Conservation (phyloP, 2,888 invertebrate species). For the Drosophila putrida region DNA sequence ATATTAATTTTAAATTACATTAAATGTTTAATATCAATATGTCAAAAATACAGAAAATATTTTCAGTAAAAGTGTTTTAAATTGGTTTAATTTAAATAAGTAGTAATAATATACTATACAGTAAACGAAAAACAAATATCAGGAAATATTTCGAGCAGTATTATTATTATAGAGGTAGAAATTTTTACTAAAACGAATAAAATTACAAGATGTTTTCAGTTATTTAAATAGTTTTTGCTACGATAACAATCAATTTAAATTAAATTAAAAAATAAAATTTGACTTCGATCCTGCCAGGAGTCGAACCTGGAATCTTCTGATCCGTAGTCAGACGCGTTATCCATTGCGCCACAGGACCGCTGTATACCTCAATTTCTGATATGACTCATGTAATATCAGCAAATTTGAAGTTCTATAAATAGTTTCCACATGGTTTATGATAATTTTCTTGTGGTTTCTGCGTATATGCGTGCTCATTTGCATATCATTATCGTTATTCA, state of each 20-base stretch:
- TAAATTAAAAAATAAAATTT: not conserved
- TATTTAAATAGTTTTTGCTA: not conserved
- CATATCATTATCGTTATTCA: constrained; percentile 36
- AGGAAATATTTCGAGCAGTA: too few relatives aligned
- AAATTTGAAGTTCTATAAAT: constrained; percentile 23
- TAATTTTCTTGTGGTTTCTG: constrained; percentile 11
- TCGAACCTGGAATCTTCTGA: constrained; percentile 85
- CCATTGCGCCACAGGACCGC: constrained; percentile 84
- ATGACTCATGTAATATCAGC: not conserved
- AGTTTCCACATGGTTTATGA: constrained; percentile 13
- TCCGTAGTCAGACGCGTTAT: constrained; percentile 85
- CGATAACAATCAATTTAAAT: not conserved
- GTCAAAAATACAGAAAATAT: not conserved
- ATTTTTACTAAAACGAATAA: too few relatives aligned
- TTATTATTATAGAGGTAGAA: too few relatives aligned
- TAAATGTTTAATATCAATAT: not conserved
- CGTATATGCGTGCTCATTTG: constrained; percentile 34
- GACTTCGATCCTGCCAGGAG: constrained; percentile 83
- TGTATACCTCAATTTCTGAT: rapidly evolving
- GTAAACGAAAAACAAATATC: too few relatives aligned
- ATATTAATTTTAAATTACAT: not conserved
- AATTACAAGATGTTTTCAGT: too few relatives aligned
- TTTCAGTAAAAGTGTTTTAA: not conserved
- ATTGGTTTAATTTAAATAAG: too few relatives aligned
- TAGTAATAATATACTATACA: too few relatives aligned